These are phyloP conservation scores for Calameuta filiformis DNA, from an alignment of 2,888 invertebrate species.

Conservation along the genomic window DNA sequence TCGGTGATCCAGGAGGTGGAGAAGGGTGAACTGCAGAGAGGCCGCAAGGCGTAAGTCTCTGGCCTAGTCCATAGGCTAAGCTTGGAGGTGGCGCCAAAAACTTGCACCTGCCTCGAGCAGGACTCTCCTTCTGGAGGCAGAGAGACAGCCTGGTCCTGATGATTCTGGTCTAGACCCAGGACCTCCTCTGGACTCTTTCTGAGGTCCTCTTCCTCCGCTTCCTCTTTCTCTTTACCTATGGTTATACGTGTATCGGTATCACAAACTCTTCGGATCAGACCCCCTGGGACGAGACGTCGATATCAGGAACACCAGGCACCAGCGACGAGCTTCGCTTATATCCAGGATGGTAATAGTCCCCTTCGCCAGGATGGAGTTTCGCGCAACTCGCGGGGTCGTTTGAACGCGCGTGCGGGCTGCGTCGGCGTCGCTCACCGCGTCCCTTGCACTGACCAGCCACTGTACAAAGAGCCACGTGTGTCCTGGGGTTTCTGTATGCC, in stretches of 20 bases:
- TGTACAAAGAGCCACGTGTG: conserved; percentile 7
- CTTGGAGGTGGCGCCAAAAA: conserved; percentile 71
- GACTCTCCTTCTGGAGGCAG: conserved; percentile 34
- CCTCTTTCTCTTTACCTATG: background rate
- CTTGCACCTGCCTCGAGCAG: conserved; percentile 55
- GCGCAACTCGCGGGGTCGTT: conserved; percentile 17
- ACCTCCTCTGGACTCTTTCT: background rate
- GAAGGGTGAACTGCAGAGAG: conserved; percentile 68
- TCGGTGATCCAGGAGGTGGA: conserved; percentile 31
- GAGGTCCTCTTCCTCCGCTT: background rate
- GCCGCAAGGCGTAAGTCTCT: conserved; percentile 66
- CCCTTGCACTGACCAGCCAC: conserved; percentile 12
- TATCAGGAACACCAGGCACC: background rate
- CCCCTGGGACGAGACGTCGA: background rate
- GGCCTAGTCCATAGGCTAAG: conserved; percentile 69
- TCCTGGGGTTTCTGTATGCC: background rate
- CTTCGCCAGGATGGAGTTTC: background rate
- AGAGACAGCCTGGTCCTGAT: conserved; percentile 33
- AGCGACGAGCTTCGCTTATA: background rate
- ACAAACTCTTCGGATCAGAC: background rate
- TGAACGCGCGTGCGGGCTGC: conserved; percentile 24
- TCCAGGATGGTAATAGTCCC: background rate
- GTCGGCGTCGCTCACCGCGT: conserved; percentile 19
- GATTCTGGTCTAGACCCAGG: background rate
- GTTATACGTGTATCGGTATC: background rate